Conservation (phyloP, 2,113 vertebrate species). For the Colaptes auratus region DNA sequence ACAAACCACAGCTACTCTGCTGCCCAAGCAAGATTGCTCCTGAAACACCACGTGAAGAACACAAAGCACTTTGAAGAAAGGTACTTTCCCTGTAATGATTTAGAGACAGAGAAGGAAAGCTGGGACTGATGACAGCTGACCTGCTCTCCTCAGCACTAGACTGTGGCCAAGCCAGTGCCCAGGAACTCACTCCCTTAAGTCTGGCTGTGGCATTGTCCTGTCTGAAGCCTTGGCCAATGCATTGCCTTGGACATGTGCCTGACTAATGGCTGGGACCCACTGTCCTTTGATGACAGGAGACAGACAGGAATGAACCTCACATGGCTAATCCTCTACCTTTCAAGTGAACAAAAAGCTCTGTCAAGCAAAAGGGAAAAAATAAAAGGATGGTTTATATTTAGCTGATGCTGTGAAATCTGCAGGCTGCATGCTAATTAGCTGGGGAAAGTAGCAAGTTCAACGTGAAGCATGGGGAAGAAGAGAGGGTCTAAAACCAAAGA, state of each 20-base stretch:
- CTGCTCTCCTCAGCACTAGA: neutral
- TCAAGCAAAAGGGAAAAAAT: constrained; percentile 57
- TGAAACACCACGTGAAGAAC: neutral
- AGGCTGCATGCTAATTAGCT: constrained; percentile 57
- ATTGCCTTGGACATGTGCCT: neutral
- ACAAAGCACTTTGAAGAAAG: neutral
- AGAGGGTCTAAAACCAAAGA: neutral
- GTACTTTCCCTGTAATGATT: neutral
- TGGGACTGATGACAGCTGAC: neutral
- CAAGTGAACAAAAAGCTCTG: constrained; percentile 62
- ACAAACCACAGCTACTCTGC: neutral
- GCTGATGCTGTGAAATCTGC: constrained; percentile 35
- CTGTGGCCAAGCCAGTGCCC: neutral
- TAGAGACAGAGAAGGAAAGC: neutral
- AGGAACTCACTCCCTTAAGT: neutral
- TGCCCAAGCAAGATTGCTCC: neutral
- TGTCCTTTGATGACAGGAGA: constrained; percentile 4
- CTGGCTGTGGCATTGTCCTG: neutral
- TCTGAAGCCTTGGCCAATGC: neutral
- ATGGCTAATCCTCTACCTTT: constrained; percentile 60
- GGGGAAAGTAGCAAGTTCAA: constrained; percentile 5
- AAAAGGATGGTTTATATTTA: constrained; percentile 66
- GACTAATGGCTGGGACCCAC: neutral
- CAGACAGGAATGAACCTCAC: constrained; percentile 38
- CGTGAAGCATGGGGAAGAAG: neutral